Conservation (phyloP, 2,113 vertebrate genomes). For the Tretioscincus oriximinensis region DNA sequence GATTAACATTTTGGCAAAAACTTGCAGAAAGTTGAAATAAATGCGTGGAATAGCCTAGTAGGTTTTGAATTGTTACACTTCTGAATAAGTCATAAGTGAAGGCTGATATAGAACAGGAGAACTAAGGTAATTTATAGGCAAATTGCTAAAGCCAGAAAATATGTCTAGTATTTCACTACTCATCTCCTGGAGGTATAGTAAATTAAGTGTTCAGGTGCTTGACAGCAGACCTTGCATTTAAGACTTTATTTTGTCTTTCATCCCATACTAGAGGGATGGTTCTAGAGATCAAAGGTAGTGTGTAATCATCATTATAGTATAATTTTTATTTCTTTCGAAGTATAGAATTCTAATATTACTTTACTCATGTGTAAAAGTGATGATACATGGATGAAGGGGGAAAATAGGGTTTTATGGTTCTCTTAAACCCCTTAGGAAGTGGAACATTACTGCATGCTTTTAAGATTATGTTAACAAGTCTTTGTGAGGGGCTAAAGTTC, state of each 20-base stretch:
- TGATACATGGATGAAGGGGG: not conserved
- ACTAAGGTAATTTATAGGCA: slow-evolving; percentile 41
- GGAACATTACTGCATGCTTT: slow-evolving; percentile 5
- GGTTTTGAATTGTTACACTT: slow-evolving; percentile 30
- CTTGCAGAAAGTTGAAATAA: not conserved
- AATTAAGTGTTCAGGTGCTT: slow-evolving; percentile 18
- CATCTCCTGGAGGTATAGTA: slow-evolving; percentile 21
- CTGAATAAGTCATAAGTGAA: slow-evolving; percentile 17
- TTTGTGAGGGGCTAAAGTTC: not conserved
- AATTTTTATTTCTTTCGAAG: slow-evolving; percentile 39
- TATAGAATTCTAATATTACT: not conserved
- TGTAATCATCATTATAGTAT: not conserved
- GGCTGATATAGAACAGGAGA: slow-evolving; percentile 31
- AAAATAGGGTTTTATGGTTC: not conserved
- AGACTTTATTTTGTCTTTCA: slow-evolving; percentile 14
- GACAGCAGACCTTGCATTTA: slow-evolving; percentile 11
- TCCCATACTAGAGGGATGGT: slow-evolving; percentile 12
- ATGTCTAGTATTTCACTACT: not conserved
- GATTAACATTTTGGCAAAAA: not conserved
- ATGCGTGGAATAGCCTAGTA: slow-evolving; percentile 37
- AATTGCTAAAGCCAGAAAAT: slow-evolving; percentile 16
- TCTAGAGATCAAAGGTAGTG: not conserved
- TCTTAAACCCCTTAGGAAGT: not conserved
- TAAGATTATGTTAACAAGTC: slow-evolving; percentile 10
- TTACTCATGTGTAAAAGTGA: slow-evolving; percentile 4